phyloP scores from a whole-genome alignment of 2,888 invertebrate species.

The Hybos culiciformis region DNA sequence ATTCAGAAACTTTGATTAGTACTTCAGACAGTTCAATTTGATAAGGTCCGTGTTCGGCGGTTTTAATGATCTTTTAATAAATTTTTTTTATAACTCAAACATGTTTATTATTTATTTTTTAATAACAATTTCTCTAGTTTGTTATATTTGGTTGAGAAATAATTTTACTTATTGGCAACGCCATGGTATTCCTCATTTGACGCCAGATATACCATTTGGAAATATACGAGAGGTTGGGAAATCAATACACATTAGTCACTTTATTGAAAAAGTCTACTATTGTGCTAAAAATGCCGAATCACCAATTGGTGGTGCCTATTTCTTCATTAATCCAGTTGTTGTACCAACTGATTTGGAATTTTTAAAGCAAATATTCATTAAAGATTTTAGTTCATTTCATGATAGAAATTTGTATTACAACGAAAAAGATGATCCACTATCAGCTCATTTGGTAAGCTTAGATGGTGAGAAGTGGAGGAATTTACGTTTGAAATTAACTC shows the following conservation, averaged over 20 bases:
- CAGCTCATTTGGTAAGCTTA: constrained; percentile 29
- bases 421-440: constrained; percentile 30
- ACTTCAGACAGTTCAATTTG: no score
- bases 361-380: constrained; percentile 28
- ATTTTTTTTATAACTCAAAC: no score
- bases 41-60: no score
- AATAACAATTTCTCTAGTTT: no score
- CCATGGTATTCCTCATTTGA: constrained; percentile 18
- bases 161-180: constrained; percentile 18
- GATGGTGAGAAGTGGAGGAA: constrained; percentile 37
- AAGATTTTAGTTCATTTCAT: constrained; percentile 32
- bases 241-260: constrained; percentile 17
- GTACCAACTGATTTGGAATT: constrained; percentile 27
- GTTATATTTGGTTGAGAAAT: background rate
- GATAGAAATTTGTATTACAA: constrained; percentile 29
- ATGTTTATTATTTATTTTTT: no score
- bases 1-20: no score
- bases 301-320: constrained; percentile 24
- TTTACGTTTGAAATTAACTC: constrained; percentile 35
- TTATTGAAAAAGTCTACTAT: constrained; percentile 20
- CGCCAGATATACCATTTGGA: constrained; percentile 19
- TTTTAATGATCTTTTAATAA: no score
- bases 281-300: background rate
- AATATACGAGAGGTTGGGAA: constrained; percentile 19
- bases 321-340: constrained; percentile 20